Base-by-base conservation (phyloP, 1,140 invertebrate genomes). In the Papilio polyxenes region DNA sequence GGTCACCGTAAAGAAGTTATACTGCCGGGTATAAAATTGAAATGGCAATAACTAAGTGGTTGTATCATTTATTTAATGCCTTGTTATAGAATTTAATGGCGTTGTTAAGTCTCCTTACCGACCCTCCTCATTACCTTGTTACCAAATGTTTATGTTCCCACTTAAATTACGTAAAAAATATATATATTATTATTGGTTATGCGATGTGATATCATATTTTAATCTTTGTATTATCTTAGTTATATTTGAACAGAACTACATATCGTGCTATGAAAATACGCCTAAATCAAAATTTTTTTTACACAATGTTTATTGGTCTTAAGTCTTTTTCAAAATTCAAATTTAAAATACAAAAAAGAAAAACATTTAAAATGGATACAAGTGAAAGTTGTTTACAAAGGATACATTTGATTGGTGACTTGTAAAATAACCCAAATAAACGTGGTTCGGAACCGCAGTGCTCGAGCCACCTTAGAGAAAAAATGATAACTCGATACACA, bases 1-100 rank as follows among this genome's bases (percentile, higher is more conserved):
- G 40, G 48, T 62, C 62, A 69, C 78, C 62, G 78, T 80, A 80
- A 80, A 80, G 62, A 80, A 80, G 44, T 80, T 80, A 80, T 80
- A 80, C 78, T 80, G 78, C 78, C 78, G 59, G 59, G n/a, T 69
- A 80, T 80, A 80, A 69, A 80, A 80, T 69, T 65, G 78, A 65
- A 65, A 48, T 40, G 78, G 78, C 78, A 62, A 80, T 65, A 80
- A 65, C 59, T 15, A 69, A 80, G 78, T 80, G 78, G 78, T 65
- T 80, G 59, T 80, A 80, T 80, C 56, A 80, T 80, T 65, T 62
- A 65, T 80, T 80, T 80, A 80, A 69, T 48, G 78, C 78, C 78
- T 40, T 65, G 78, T 80, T 80, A 80, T 80, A 80, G 59, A 65
- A 80, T 80, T 80, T 80, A 80, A 80, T 69, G 62, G 15, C 62